Percentiles rank a stretch among this genome's conserved stretches.
Evolutionary conservation across 2,888 invertebrate species (phyloP).

Genomic region (Hoplodrina ambigua): DNA sequence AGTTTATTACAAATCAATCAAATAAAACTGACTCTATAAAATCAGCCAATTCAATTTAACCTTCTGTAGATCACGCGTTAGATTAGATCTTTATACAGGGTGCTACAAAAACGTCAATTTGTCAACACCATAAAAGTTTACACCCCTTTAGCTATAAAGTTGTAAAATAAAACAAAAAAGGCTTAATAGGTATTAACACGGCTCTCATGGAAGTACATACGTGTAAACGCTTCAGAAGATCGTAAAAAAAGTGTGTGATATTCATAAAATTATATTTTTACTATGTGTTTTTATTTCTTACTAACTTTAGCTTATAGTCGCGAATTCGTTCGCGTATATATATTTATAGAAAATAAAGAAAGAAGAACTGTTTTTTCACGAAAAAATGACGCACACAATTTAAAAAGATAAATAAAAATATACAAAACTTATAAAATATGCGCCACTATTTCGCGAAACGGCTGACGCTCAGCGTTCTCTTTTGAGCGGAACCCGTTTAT

Average conservation of each 20-base stretch:
- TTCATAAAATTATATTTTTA: slow-evolving; percentile 51
- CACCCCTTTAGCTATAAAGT: background rate
- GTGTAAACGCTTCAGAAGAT: slow-evolving; percentile 10
- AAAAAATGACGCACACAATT: no score
- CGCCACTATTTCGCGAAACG: no score
- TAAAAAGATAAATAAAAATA: no score
- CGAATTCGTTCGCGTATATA: no score
- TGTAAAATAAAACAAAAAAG: slow-evolving; percentile 3
- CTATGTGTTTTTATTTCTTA: slow-evolving; percentile 35
- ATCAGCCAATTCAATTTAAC: background rate
- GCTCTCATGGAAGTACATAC: slow-evolving; percentile 10
- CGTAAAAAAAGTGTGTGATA: slow-evolving; percentile 33
- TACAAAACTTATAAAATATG: no score
- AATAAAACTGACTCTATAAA: no score
- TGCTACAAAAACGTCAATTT: background rate
- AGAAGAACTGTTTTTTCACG: no score
- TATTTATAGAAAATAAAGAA: no score
- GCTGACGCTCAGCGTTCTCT: no score
- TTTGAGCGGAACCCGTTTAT: no score
- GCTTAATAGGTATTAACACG: slow-evolving; percentile 7
- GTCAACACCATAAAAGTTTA: slow-evolving; percentile 3
- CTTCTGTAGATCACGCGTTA: background rate
- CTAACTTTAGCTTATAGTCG: no score
- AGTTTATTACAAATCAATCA: no score
- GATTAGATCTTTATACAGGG: background rate